Conservation (phyloP, 1,140 invertebrate genomes). For the Drosophila lini region DNA sequence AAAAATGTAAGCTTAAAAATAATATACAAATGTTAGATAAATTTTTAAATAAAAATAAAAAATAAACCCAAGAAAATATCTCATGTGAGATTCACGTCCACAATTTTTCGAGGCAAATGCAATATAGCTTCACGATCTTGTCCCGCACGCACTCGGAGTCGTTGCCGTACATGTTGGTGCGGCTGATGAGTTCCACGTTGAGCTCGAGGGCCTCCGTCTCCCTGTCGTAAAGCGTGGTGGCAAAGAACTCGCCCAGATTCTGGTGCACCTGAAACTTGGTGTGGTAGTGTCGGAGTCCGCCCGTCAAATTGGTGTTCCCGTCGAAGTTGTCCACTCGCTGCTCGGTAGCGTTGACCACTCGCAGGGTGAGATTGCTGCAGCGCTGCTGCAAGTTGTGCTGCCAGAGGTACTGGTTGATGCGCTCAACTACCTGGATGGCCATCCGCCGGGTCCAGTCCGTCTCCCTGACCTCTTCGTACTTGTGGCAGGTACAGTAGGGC, state of each 20-base stretch:
- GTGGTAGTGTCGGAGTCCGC: conserved; percentile 14
- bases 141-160: conserved; percentile 85
- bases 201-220: conserved; percentile 37
- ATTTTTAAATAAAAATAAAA: no score
- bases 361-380: conserved; percentile 29
- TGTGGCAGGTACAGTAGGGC: conserved; percentile 91
- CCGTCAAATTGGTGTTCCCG: background rate
- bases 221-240: conserved; percentile 84
- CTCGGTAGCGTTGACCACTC: conserved; percentile 24
- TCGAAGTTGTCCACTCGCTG: conserved; percentile 1
- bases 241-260: conserved; percentile 86
- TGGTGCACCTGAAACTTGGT: conserved; percentile 52
- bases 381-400: conserved; percentile 90
- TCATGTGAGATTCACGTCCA: background rate
- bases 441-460: conserved; percentile 75
- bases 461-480: conserved; percentile 81
- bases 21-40: no score
- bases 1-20: no score
- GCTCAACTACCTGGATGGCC: conserved; percentile 84
- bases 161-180: conserved; percentile 86
- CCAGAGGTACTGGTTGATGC: conserved; percentile 85
- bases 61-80: background rate
- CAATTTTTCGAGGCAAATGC: conserved; percentile 50
- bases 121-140: conserved; percentile 85
- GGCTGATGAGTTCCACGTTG: conserved; percentile 85